Evolutionary conservation across 1,140 invertebrate genomes (phyloP).

Genomic region (Zaprionus vittiger): DNA sequence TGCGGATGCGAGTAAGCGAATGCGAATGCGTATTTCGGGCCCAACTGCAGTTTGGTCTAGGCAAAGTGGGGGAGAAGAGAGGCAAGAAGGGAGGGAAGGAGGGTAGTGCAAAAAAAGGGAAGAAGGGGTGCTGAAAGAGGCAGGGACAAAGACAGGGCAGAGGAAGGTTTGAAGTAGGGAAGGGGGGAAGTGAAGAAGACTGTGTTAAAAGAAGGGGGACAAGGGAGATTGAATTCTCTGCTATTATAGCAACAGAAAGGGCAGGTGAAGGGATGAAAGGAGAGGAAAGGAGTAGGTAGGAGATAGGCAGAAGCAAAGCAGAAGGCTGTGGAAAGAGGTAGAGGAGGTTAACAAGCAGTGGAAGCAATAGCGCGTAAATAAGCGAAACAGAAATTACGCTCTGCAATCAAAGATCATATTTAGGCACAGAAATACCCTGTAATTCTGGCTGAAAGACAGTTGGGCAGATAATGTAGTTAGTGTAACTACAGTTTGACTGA

Average conservation of each 20-base stretch:
- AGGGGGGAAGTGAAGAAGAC: not conserved
- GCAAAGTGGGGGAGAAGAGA: not conserved
- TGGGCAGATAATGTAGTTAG: too few relatives aligned
- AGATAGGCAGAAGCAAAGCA: too few relatives aligned
- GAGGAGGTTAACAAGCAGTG: not conserved
- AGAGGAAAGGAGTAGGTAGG: not conserved
- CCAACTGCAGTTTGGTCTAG: not conserved
- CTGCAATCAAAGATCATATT: constrained; percentile 46
- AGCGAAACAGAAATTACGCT: constrained; percentile 55
- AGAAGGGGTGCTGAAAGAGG: not conserved
- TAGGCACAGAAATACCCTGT: constrained; percentile 3
- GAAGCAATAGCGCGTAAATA: constrained; percentile 64
- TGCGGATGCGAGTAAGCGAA: not conserved
- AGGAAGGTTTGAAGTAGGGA: not conserved
- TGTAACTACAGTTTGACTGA: too few relatives aligned
- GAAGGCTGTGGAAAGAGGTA: not conserved
- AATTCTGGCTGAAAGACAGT: not conserved
- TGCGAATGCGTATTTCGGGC: constrained; percentile 1
- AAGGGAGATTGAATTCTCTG: not conserved
- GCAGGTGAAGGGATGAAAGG: too few relatives aligned
- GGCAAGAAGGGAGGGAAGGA: not conserved
- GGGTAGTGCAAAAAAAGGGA: not conserved
- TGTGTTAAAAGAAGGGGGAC: not conserved
- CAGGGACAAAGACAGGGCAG: not conserved
- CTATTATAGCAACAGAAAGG: not conserved